These are phyloP conservation scores for Prinia subflava DNA, from an alignment of 2,113 vertebrate genomes.

Conservation along the genomic window DNA sequence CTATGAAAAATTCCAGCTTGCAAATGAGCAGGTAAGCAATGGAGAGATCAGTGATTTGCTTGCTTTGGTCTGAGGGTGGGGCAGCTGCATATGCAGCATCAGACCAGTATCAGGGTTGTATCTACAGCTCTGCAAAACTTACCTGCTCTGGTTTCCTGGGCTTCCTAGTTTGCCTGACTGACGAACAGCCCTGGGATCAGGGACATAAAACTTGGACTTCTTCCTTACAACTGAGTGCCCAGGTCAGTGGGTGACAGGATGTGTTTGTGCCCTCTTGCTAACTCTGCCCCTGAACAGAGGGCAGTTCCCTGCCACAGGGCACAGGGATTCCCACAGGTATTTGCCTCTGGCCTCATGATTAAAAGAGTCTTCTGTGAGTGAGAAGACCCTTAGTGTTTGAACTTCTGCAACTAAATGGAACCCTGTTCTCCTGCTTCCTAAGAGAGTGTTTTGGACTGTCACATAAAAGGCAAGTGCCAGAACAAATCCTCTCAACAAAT, in stretches of 20 bases:
- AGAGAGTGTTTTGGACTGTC: background rate
- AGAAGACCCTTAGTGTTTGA: background rate
- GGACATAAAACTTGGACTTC: background rate
- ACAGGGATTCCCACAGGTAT: background rate
- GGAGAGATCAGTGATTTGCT: background rate
- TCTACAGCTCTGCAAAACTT: background rate
- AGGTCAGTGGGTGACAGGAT: background rate
- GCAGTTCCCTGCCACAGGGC: background rate
- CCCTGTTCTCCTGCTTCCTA: background rate
- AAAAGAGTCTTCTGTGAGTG: background rate
- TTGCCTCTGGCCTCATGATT: background rate
- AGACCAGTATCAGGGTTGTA: background rate
- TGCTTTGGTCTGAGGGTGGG: background rate
- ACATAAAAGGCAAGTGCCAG: background rate
- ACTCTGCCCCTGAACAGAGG: background rate
- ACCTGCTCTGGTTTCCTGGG: background rate
- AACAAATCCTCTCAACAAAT: background rate
- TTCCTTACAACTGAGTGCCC: background rate
- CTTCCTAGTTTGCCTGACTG: background rate
- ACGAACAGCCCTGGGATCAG: background rate
- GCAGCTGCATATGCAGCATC: background rate
- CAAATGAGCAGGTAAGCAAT: constrained; percentile 74
- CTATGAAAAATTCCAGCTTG: constrained; percentile 84
- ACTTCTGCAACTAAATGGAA: background rate
- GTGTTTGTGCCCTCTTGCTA: background rate